phyloP scores from a whole-genome alignment of 2,797 vertebrate species.

The Pipistrellus pipistrellus region DNA sequence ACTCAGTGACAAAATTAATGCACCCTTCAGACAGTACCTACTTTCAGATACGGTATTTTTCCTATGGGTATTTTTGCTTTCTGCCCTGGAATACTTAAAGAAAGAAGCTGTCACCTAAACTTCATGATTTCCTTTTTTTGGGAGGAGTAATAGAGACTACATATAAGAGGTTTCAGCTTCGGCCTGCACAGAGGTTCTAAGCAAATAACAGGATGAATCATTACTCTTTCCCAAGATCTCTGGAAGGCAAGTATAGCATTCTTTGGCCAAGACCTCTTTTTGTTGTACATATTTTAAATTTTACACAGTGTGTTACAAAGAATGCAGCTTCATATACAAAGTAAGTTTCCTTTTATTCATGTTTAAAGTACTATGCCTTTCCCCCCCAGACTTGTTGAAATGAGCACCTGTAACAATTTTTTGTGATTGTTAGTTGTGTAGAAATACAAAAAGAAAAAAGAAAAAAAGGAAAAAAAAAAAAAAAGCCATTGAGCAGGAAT shows the following conservation, averaged over 20 bases:
- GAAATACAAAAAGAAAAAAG: background rate
- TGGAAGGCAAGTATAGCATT: background rate
- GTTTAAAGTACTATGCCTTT: background rate
- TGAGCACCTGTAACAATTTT: background rate
- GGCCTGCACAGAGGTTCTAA: conserved; percentile 59
- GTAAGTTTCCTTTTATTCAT: background rate
- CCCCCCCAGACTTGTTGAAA: background rate
- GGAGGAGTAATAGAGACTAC: conserved; percentile 88
- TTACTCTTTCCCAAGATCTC: background rate
- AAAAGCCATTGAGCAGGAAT: background rate
- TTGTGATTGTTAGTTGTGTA: background rate
- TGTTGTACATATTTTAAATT: background rate
- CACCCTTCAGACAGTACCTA: conserved; percentile 82
- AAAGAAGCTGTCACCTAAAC: conserved; percentile 80
- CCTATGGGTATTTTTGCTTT: conserved; percentile 86
- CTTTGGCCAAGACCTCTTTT: background rate
- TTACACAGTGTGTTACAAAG: background rate
- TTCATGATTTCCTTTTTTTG: conserved; percentile 85
- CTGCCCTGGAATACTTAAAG: conserved; percentile 83
- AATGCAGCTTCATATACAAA: background rate
- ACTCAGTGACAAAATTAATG: conserved; percentile 89
- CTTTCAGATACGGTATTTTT: conserved; percentile 67
- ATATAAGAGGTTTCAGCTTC: conserved; percentile 86
- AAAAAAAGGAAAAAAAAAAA: background rate
- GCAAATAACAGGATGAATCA: conserved; percentile 57